A percentile compares a stretch with the other conserved stretches of the same genome.
These are phyloP conservation scores for Hecatera dysodea DNA, from an alignment of 2,888 invertebrate genomes.

Conservation along the genomic window DNA sequence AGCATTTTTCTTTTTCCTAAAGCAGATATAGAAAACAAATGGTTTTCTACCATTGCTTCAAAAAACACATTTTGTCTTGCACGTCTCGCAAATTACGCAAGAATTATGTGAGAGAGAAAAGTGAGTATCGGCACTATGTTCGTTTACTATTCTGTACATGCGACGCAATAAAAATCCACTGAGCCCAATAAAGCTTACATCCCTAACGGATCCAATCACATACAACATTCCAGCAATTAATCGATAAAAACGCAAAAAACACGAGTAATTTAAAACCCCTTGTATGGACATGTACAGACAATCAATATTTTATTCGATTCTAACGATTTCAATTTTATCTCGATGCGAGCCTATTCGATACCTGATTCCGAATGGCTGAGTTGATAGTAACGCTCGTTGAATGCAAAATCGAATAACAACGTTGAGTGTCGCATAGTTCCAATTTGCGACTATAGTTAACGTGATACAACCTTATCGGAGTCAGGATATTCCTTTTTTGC, in stretches of 20 bases:
- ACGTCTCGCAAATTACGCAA: not conserved
- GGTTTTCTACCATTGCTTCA: not conserved
- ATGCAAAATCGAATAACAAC: slow-evolving; percentile 76
- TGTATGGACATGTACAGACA: slow-evolving; percentile 59
- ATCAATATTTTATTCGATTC: slow-evolving; percentile 79
- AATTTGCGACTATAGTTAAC: slow-evolving; percentile 75
- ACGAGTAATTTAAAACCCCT: slow-evolving; percentile 58
- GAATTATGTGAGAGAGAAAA: slow-evolving; percentile 33
- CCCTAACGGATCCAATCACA: slow-evolving; percentile 50
- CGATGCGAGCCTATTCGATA: slow-evolving; percentile 76
- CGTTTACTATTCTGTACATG: slow-evolving; percentile 38
- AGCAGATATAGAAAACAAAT: not conserved
- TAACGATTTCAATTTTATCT: slow-evolving; percentile 84
- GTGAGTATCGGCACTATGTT: slow-evolving; percentile 25
- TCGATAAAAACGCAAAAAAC: slow-evolving; percentile 52
- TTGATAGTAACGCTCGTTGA: slow-evolving; percentile 79
- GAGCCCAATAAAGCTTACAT: slow-evolving; percentile 42
- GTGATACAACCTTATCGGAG: slow-evolving; percentile 74
- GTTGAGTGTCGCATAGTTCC: slow-evolving; percentile 77
- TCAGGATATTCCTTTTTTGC: slow-evolving; percentile 42
- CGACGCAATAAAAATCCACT: slow-evolving; percentile 46
- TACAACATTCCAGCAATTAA: slow-evolving; percentile 56
- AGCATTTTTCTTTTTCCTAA: not conserved
- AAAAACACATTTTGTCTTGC: too few species aligned
- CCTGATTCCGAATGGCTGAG: slow-evolving; percentile 77